Base-by-base conservation (phyloP, 2,888 invertebrate genomes). In the Tetragnatha montana region DNA sequence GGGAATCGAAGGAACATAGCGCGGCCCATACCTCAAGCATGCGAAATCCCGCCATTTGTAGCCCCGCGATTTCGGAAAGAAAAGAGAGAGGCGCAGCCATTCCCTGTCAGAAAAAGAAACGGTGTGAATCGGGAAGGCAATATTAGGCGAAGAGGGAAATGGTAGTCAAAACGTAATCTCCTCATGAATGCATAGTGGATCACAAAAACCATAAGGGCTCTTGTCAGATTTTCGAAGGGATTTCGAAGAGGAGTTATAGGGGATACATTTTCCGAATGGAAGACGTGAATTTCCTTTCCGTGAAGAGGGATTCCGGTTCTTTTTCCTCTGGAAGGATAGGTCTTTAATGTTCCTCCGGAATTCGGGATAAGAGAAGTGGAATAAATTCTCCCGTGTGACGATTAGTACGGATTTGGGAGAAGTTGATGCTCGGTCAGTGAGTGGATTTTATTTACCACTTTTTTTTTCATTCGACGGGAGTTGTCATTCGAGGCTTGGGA, bases 181-280 rank as follows among this genome's bases (percentile, higher is more conserved):
- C 73, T 82, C 82, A 82, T 82, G 82, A 82, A 82, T 82, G 82
- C 73, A 82, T 82, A 82, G 82, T 82, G 82, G 82, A 82, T 82
- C 82, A 82, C 74, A 51, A n/a, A 60, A 74, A 82, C 73, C 82
- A 82, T 73, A 73, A 70, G 81, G 70, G 70, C 71, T 81, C 81
- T 70, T 74, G 82, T 82, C 82, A 82, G 82, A 82, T 73, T 82
- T 60, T 51, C 50, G 82, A 74, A 82, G 49, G 82, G 82, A 82
- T 82, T 82, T 71, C 50, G 21, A 19, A 81, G 51, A 51, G 81
- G 76, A 21, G 50, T 76, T 60, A 60, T 60, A 60, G 60, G 60
- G 60, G 60, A 60, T 60, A 60, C 60, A 60, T 60, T 60, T 60
- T 60, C 60, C 60, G 60, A 60, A 60, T 60, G 60, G 60, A 60